These are phyloP conservation scores for Petroica traversi DNA, from an alignment of 2,113 vertebrate genomes.

Conservation along the genomic window DNA sequence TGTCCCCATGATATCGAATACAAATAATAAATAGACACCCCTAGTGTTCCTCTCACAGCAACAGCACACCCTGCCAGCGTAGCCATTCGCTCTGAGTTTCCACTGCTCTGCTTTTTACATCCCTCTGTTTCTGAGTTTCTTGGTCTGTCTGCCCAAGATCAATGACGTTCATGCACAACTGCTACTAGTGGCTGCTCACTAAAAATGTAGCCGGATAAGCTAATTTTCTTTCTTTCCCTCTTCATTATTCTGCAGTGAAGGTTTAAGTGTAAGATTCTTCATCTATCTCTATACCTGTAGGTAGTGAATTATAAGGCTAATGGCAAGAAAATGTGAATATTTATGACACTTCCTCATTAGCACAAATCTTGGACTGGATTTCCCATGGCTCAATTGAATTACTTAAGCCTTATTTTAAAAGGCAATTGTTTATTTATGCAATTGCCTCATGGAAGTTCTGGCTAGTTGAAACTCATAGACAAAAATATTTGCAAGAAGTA, in stretches of 20 bases:
- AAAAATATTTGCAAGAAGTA: neutral
- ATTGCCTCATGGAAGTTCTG: conserved; percentile 20
- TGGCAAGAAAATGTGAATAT: conserved; percentile 58
- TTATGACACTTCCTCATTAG: conserved; percentile 53
- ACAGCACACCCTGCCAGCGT: neutral
- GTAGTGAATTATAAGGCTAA: conserved; percentile 42
- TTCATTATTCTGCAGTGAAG: conserved; percentile 4
- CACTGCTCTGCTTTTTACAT: neutral
- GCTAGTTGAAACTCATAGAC: neutral
- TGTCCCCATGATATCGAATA: neutral
- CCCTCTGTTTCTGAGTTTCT: neutral
- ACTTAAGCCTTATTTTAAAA: conserved; percentile 35
- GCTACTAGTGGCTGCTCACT: neutral
- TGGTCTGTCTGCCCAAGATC: neutral
- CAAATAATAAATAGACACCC: conserved; percentile 31
- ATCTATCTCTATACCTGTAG: conserved; percentile 15
- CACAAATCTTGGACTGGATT: neutral
- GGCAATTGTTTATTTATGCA: conserved; percentile 57
- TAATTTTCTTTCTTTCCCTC: conserved; percentile 40
- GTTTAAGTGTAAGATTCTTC: conserved; percentile 8
- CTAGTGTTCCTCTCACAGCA: neutral
- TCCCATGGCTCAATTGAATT: conserved; percentile 44
- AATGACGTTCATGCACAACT: neutral
- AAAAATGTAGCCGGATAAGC: conserved; percentile 6
- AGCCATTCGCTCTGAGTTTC: neutral